These are phyloP conservation scores for Patella pellucida DNA, from an alignment of 2,888 invertebrate species.

Conservation along the genomic window DNA sequence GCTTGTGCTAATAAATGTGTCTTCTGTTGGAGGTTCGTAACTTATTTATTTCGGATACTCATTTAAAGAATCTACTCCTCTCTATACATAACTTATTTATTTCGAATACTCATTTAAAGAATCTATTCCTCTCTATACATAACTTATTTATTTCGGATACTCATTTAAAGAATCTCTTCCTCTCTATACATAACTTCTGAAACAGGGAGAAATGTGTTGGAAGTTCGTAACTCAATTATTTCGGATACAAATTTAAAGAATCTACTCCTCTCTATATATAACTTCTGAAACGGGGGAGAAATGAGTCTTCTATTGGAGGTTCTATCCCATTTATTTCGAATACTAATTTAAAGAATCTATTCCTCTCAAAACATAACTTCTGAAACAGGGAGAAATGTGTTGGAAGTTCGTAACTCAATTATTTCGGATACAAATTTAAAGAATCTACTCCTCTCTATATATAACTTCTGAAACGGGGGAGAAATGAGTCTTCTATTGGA, in stretches of 20 bases:
- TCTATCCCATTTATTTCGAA: conserved; percentile 9
- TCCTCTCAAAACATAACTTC: neutral
- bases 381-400: conserved; percentile 59
- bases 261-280: no score
- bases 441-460: no score
- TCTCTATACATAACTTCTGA: neutral
- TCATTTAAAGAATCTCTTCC: no score
- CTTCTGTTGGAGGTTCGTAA: conserved; percentile 75
- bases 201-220: conserved; percentile 72
- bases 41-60: neutral
- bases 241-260: neutral
- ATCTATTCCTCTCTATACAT: no score
- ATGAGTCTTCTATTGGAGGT: no score
- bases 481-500: no score
- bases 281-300: no score
- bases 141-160: neutral
- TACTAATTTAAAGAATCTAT: no score
- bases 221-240: conserved; percentile 59
- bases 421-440: neutral
- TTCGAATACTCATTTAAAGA: no score
- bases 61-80: no score
- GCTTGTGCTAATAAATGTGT: conserved; percentile 78
- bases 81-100: no score
- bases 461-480: no score
- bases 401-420: conserved; percentile 71